Evolutionary conservation across 2,113 vertebrate genomes (phyloP).

Genomic region (Erythrocebus patas): DNA sequence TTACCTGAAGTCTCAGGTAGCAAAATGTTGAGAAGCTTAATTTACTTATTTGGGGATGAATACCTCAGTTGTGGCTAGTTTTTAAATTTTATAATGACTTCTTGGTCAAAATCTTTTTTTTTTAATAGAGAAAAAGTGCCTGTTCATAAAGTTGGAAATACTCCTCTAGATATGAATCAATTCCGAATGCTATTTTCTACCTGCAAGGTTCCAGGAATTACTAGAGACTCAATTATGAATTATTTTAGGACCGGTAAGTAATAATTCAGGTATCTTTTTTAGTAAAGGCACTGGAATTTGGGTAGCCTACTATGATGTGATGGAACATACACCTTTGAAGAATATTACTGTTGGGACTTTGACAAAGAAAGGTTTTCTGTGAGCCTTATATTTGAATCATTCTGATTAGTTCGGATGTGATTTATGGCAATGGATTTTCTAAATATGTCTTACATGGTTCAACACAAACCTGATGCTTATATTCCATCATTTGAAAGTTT

Average conservation of each 20-base stretch:
- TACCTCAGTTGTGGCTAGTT: not conserved
- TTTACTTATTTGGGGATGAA: not conserved
- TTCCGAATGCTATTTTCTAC: slow-evolving; percentile 94
- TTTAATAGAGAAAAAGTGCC: slow-evolving; percentile 89
- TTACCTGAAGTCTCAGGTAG: not conserved
- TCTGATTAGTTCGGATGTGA: not conserved
- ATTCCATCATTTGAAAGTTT: not conserved
- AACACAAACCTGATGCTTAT: not conserved
- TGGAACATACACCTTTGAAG: not conserved
- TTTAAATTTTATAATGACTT: slow-evolving; percentile 43
- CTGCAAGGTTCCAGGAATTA: slow-evolving; percentile 93
- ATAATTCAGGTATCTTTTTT: not conserved
- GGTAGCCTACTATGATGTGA: not conserved
- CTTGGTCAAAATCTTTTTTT: slow-evolving; percentile 50
- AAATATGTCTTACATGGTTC: not conserved
- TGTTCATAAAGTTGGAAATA: slow-evolving; percentile 86
- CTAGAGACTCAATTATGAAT: slow-evolving; percentile 88
- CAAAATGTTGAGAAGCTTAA: slow-evolving; percentile 7
- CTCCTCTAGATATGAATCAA: slow-evolving; percentile 93
- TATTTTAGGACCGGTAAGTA: slow-evolving; percentile 94
- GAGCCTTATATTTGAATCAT: not conserved
- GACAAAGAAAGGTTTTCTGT: not conserved
- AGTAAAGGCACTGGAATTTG: slow-evolving; percentile 2
- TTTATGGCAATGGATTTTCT: not conserved
- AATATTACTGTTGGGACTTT: slow-evolving; percentile 18